Evolutionary conservation across 1,140 invertebrate genomes (phyloP).

Genomic region (Paramacrobiotus metropolitanus): DNA sequence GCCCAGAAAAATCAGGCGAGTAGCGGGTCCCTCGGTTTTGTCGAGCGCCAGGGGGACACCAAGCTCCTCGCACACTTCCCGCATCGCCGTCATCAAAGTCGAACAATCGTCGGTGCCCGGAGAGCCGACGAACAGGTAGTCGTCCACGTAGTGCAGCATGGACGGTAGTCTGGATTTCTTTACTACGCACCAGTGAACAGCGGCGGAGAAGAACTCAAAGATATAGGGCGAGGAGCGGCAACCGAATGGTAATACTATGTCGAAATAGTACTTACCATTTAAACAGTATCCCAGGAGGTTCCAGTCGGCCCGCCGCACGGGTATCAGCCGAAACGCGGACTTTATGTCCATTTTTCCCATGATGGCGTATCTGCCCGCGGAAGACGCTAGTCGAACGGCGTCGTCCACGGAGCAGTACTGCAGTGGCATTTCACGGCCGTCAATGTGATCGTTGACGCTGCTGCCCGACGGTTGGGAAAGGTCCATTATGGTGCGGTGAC

Average conservation of each 20-base stretch:
- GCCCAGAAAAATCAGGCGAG: too few species aligned
- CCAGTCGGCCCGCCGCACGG: too few species aligned
- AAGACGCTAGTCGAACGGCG: not conserved
- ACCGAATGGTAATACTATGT: too few species aligned
- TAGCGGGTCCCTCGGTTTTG: too few species aligned
- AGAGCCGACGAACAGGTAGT: not conserved
- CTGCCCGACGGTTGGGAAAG: not conserved
- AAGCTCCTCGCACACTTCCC: not conserved
- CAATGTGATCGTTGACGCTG: too few species aligned
- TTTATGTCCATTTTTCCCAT: too few species aligned
- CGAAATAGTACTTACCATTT: too few species aligned
- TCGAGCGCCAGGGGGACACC: too few species aligned
- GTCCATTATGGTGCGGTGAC: too few species aligned
- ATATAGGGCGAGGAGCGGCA: not conserved
- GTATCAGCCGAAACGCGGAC: too few species aligned
- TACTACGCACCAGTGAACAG: not conserved
- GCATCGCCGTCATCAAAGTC: not conserved
- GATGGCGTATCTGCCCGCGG: not conserved
- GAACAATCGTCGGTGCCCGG: not conserved
- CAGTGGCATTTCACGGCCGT: too few species aligned
- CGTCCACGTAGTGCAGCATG: not conserved
- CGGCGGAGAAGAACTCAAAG: too few species aligned
- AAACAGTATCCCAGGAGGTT: not conserved
- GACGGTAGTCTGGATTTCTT: not conserved
- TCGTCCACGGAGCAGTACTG: not conserved